Base-by-base conservation (phyloP, 2,113 vertebrate species). In the Spilogale gracilis region DNA sequence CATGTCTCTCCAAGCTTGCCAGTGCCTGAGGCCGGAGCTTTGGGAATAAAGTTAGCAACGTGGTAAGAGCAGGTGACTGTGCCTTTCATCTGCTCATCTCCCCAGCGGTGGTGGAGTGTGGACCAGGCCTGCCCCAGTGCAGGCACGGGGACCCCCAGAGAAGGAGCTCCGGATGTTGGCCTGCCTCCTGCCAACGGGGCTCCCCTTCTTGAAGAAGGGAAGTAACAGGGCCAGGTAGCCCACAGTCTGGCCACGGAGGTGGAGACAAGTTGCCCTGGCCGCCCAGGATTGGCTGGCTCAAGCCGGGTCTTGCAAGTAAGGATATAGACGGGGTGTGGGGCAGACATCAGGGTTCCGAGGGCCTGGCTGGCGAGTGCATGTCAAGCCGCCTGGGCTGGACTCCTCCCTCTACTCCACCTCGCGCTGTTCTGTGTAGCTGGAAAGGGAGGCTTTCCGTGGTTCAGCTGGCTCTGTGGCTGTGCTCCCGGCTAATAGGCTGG, bases 401-500 rank as follows among this genome's bases (percentile, higher is more conserved):
- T 38, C 84, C 32, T 76, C 6, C 1, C 11, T 56, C 27, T 79
- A 25, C 5, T 89, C 69, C 6, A 6, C 12, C 73, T 17, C 16
- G 5, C 20, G 38, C 63, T 84, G 43, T 63, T 54, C 78, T 80
- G 86, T 12, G 21, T 0, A 58, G 60, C 50, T 82, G 45, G 65
- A 9, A 73, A 0, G 8, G 2, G 86, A 80, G 56, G 65, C 56
- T 32, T 90, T 97, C 50, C 92, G 54, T 45, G 43, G 23, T 74
- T 43, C 21, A 0, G 21, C 27, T 21, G 76, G 25, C 88, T 92
- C 96, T 93, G 43, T 63, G 32, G 14, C 13, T 48, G 69, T 91
- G 80, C 84, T 97, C 80, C 52, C 91, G 79, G 87, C 65, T 78
- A 71, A 82, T 54, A 97, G 98, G 80, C 11, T 52, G 81, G 50